These are phyloP conservation scores for Danionella dracula DNA, from an alignment of 2,797 vertebrate genomes.

Conservation along the genomic window DNA sequence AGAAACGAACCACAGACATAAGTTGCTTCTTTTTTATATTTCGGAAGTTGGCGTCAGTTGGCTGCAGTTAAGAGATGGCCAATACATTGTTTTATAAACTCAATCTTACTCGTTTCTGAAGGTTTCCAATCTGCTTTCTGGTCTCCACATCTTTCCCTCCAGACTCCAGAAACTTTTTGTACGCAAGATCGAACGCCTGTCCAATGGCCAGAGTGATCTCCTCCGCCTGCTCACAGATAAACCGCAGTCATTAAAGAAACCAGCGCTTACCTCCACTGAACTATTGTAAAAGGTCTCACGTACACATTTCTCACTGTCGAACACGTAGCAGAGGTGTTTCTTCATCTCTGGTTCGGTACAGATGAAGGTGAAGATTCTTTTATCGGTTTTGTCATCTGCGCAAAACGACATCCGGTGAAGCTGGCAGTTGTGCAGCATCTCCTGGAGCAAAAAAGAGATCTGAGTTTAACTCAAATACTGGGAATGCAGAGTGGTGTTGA, in stretches of 20 bases:
- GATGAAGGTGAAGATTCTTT: slow-evolving; percentile 87
- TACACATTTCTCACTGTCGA: slow-evolving; percentile 90
- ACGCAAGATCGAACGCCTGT: slow-evolving; percentile 85
- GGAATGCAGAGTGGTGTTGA: neutral
- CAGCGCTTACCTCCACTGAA: neutral
- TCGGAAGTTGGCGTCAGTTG: too few species aligned
- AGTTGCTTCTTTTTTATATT: too few species aligned
- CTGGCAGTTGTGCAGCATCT: slow-evolving; percentile 81
- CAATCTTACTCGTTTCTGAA: slow-evolving; percentile 80
- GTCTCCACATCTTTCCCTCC: slow-evolving; percentile 86
- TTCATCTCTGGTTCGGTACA: slow-evolving; percentile 85
- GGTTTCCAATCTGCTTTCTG: slow-evolving; percentile 81
- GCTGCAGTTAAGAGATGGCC: neutral
- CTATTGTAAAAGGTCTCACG: slow-evolving; percentile 50
- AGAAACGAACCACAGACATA: too few species aligned
- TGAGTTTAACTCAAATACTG: neutral
- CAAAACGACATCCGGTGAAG: slow-evolving; percentile 88
- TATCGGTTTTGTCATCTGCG: slow-evolving; percentile 87
- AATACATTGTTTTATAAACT: neutral
- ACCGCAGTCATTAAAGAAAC: neutral
- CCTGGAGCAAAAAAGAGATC: slow-evolving; percentile 56
- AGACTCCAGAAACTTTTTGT: slow-evolving; percentile 84
- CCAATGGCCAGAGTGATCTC: slow-evolving; percentile 86
- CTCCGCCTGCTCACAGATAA: slow-evolving; percentile 68
- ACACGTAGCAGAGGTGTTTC: slow-evolving; percentile 83